Percentiles rank a stretch among this genome's conserved stretches.
Conservation (phyloP, 2,797 vertebrate species). For the Chaetodon trifasciatus region DNA sequence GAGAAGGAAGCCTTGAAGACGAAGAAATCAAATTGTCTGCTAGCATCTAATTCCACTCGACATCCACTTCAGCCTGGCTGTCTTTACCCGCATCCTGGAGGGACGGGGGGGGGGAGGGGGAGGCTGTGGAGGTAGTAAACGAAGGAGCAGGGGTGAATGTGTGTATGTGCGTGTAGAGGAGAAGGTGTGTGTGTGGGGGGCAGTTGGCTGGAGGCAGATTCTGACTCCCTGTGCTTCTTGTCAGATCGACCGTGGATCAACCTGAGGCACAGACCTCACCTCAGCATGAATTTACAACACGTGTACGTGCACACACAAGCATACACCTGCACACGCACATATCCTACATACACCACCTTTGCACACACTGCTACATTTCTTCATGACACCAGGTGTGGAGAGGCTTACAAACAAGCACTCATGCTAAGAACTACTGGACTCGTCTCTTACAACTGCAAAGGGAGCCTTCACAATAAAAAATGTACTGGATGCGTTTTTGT, state of each 20-base stretch:
- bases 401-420: conserved; percentile 11
- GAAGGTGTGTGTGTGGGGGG: conserved; percentile 39
- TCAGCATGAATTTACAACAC: conserved; percentile 62
- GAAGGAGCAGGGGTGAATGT: conserved; percentile 30
- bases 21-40: conserved; percentile 84
- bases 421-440: conserved; percentile 6
- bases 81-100: conserved; percentile 74
- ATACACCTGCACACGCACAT: conserved; percentile 9
- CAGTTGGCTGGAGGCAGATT: conserved; percentile 65
- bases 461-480: not conserved
- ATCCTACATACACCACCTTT: not conserved
- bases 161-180: conserved; percentile 4
- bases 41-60: conserved; percentile 81
- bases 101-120: conserved; percentile 29
- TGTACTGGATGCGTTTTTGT: not conserved
- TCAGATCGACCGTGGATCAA: conserved; percentile 77
- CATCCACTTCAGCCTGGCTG: conserved; percentile 75
- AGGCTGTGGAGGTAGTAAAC: conserved; percentile 55
- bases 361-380: not conserved
- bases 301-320: conserved; percentile 9
- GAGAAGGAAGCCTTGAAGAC: conserved; percentile 73
- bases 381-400: conserved; percentile 11
- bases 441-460: not conserved
- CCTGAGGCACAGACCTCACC: conserved; percentile 74
- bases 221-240: conserved; percentile 75